Evolutionary conservation across 2,113 vertebrate genomes (phyloP).

Genomic region (Polypterus bichir): DNA sequence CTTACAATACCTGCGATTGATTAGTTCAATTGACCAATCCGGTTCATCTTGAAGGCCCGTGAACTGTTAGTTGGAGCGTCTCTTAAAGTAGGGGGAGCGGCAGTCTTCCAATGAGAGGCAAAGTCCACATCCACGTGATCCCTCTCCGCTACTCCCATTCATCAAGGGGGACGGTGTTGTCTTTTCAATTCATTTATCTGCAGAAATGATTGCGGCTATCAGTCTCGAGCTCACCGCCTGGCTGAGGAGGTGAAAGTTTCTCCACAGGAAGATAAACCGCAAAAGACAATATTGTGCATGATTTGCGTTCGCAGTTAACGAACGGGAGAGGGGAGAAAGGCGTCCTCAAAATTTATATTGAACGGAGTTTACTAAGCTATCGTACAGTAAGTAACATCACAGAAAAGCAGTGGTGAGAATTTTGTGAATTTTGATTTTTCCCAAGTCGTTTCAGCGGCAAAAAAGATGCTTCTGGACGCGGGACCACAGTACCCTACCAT

Average conservation of each 20-base stretch:
- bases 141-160: slow-evolving; percentile 89
- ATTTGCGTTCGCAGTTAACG: slow-evolving; percentile 66
- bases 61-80: slow-evolving; percentile 79
- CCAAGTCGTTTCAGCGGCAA: slow-evolving; percentile 55
- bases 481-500: slow-evolving; percentile 96
- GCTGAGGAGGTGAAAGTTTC: slow-evolving; percentile 99
- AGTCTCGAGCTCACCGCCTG: slow-evolving; percentile 98
- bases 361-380: slow-evolving; percentile 45
- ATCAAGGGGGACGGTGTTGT: slow-evolving; percentile 98
- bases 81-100: slow-evolving; percentile 61
- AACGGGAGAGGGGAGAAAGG: slow-evolving; percentile 39
- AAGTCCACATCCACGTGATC: slow-evolving; percentile 57
- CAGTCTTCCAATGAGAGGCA: slow-evolving; percentile 58
- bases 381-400: slow-evolving; percentile 24
- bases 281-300: slow-evolving; percentile 96
- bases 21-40: slow-evolving; percentile 82
- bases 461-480: slow-evolving; percentile 96
- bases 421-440: slow-evolving; percentile 45
- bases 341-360: slow-evolving; percentile 42
- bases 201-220: slow-evolving; percentile 99
- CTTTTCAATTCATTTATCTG: slow-evolving; percentile 99
- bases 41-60: slow-evolving; percentile 50
- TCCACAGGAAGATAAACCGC: slow-evolving; percentile 98
- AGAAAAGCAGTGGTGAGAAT: slow-evolving; percentile 35
- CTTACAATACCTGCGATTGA: slow-evolving; percentile 90